A percentile compares a stretch with the other conserved stretches of the same genome.
These are phyloP conservation scores for Corvus hawaiiensis DNA, from an alignment of 2,113 vertebrate species.

Conservation along the genomic window DNA sequence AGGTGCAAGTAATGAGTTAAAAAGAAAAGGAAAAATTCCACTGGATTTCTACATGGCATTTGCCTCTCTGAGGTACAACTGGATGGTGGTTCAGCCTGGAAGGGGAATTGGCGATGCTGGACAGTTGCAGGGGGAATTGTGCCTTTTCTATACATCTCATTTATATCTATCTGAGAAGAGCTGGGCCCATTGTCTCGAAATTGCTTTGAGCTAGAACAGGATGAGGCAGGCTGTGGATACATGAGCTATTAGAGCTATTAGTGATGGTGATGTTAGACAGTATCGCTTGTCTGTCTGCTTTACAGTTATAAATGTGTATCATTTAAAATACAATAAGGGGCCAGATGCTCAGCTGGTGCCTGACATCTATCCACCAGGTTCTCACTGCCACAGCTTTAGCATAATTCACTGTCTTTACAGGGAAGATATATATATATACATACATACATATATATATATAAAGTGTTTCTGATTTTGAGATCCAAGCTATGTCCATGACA, in stretches of 20 bases:
- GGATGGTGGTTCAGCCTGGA: not conserved
- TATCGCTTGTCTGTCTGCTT: constrained; percentile 41
- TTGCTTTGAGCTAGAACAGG: constrained; percentile 12
- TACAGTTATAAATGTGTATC: constrained; percentile 60
- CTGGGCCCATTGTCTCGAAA: constrained; percentile 30
- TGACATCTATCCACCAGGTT: constrained; percentile 10
- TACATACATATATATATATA: too few relatives aligned
- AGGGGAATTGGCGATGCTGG: not conserved
- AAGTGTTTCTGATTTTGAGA: not conserved
- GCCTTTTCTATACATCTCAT: not conserved
- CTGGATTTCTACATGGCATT: not conserved
- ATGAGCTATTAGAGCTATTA: constrained; percentile 55
- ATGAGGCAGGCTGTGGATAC: constrained; percentile 11
- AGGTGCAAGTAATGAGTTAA: not conserved
- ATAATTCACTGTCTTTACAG: constrained; percentile 20
- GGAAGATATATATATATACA: not conserved
- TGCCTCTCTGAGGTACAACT: not conserved
- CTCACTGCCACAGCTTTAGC: not conserved
- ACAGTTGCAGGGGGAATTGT: not conserved
- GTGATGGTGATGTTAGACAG: constrained; percentile 44
- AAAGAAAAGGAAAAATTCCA: not conserved
- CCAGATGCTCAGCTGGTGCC: constrained; percentile 33
- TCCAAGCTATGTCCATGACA: not conserved
- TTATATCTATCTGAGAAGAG: constrained; percentile 19
- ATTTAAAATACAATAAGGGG: constrained; percentile 50